Evolutionary conservation across 2,113 vertebrate species (phyloP).

Genomic region (Crotalus helleri): DNA sequence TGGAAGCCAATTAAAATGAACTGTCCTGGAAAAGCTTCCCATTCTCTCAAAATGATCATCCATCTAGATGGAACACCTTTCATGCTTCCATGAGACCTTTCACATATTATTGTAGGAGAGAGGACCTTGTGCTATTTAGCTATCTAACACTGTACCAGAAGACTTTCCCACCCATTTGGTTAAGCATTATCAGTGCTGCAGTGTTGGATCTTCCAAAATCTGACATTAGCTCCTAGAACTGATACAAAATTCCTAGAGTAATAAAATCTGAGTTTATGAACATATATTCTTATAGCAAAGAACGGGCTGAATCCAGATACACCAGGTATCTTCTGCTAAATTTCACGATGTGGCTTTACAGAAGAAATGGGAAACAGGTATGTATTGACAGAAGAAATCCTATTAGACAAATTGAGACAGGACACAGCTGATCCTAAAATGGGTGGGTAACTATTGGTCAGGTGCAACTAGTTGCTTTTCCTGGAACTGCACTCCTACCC

Average conservation of each 20-base stretch:
- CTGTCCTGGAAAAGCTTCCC: constrained; percentile 47
- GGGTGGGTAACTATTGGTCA: background rate
- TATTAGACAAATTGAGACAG: background rate
- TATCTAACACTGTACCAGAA: background rate
- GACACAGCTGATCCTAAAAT: background rate
- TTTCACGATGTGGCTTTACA: background rate
- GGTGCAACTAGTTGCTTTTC: background rate
- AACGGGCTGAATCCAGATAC: background rate
- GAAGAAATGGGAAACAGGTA: background rate
- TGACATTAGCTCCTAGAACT: constrained; percentile 1
- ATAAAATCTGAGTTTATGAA: background rate
- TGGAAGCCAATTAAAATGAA: constrained; percentile 55
- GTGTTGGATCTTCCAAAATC: constrained; percentile 20
- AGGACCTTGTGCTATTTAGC: background rate
- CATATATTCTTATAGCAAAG: background rate
- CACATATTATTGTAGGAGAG: constrained; percentile 18
- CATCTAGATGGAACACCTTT: constrained; percentile 41
- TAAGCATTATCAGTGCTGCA: constrained; percentile 1
- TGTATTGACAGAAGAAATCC: background rate
- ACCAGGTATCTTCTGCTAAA: background rate
- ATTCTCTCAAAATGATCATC: constrained; percentile 47
- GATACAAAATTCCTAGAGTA: background rate
- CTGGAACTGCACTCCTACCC: background rate
- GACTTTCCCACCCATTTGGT: constrained; percentile 28
- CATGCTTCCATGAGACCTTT: constrained; percentile 46